Base-by-base conservation (phyloP, 1,140 invertebrate genomes). In the Drosophila nannoptera region DNA sequence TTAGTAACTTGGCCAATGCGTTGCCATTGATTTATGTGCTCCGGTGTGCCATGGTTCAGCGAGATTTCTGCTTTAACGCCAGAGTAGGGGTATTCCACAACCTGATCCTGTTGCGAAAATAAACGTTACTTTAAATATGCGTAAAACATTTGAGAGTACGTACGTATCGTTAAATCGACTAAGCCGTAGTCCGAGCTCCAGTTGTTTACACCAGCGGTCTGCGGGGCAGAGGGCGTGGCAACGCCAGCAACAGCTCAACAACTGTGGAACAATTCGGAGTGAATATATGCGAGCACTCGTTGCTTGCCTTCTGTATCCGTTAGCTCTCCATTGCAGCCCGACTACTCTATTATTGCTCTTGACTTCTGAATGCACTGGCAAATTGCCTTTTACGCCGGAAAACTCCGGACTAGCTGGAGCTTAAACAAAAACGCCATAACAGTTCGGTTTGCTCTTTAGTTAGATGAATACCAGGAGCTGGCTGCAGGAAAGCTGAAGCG, bases 1-100 rank as follows among this genome's bases (percentile, higher is more conserved):
- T 72, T 68, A 40, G 65, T 45, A 61, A 67, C 69, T 72, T 68
- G 69, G 50, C 38, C 62, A 52, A 53, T 70, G 63, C 58, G 22
- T 22, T 72, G 69, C 58, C 58, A 62, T 58, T 72, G 69, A 72
- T 72, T 72, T 72, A 72, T 72, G 69, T 38, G 22, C 16, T 62
- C 8, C 5, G 48, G 56, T 14, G 12, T 35, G 53, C 54, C 33
- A 66, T 40, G 50, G 42, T 42, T 49, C 56, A 48, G 42, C 22
- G 40, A 7, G n/a, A 11, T 29, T 12, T 33, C 11, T 22, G 40
- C 60, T 8, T 49, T 22, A 9, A 8, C 38, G 3, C 0, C 11
- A 11, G 45, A 14, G 22, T 11, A 6, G 4, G n/a, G 5, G 6
- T n/a, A 32, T 11, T 12, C n/a, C 31, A 35, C 49, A 14, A 63